Conservation (phyloP, 1,140 invertebrate species). For the Drosophila bipectinata region DNA sequence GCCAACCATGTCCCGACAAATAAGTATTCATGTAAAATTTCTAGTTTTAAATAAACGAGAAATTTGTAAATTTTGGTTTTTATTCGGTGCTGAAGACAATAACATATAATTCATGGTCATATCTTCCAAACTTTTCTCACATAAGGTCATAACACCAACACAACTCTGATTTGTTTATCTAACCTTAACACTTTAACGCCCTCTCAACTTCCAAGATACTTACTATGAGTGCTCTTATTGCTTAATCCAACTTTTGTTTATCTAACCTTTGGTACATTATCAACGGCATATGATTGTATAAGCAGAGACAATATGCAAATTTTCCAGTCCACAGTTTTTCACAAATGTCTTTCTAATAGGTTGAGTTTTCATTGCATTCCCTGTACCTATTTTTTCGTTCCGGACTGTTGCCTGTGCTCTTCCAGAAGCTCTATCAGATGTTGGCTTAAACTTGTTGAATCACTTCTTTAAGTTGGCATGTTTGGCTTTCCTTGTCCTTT, state of each 20-base stretch:
- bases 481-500: slow-evolving; percentile 36
- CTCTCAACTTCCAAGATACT: slow-evolving; percentile 10
- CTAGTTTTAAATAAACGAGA: slow-evolving; percentile 19
- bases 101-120: neutral
- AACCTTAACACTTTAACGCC: slow-evolving; percentile 37
- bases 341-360: slow-evolving; percentile 57
- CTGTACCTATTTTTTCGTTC: slow-evolving; percentile 19
- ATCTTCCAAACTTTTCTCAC: neutral
- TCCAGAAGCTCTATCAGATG: slow-evolving; percentile 6
- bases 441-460: slow-evolving; percentile 20
- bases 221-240: slow-evolving; percentile 15
- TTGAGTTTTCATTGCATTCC: slow-evolving; percentile 1
- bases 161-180: slow-evolving; percentile 27
- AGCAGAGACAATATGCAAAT: slow-evolving; percentile 43
- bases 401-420: slow-evolving; percentile 28
- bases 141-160: slow-evolving; percentile 13
- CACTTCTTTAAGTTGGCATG: slow-evolving; percentile 9
- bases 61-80: neutral
- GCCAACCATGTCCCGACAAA: neutral
- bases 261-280: slow-evolving; percentile 61
- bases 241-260: slow-evolving; percentile 57
- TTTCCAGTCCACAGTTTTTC: slow-evolving; percentile 21
- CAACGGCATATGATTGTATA: slow-evolving; percentile 33
- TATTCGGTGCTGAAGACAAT: too few relatives aligned
- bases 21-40: slow-evolving; percentile 20